Conservation (phyloP, 2,113 vertebrate species). For the Zootoca vivipara region DNA sequence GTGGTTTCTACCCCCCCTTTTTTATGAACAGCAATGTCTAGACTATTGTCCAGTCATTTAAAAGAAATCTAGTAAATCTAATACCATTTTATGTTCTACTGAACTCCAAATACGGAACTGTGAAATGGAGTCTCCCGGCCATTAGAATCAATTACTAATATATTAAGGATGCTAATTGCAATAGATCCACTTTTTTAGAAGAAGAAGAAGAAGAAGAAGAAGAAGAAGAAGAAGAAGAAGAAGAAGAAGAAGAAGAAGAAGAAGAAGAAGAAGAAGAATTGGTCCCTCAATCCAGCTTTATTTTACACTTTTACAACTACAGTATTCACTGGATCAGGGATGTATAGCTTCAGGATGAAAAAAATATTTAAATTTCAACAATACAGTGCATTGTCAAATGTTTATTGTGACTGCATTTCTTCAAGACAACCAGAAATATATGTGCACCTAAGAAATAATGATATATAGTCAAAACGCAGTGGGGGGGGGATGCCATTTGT, state of each 20-base stretch:
- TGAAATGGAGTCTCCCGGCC: slow-evolving; percentile 51
- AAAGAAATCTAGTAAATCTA: slow-evolving; percentile 14
- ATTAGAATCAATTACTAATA: slow-evolving; percentile 67
- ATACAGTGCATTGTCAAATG: background rate
- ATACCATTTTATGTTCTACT: slow-evolving; percentile 45
- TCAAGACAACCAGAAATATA: background rate
- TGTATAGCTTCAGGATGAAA: background rate
- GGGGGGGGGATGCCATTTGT: background rate
- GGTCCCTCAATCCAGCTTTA: background rate
- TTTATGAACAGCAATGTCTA: background rate
- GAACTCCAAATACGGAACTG: slow-evolving; percentile 18
- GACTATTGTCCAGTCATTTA: background rate
- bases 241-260: too few relatives aligned
- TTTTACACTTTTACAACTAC: background rate
- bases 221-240: too few relatives aligned
- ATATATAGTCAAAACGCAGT: background rate
- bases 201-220: too few relatives aligned
- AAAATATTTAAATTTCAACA: background rate
- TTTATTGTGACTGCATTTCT: background rate
- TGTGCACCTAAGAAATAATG: background rate
- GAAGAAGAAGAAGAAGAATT: too few relatives aligned
- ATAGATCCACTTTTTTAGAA: slow-evolving; percentile 39
- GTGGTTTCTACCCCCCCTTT: background rate
- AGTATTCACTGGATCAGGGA: background rate
- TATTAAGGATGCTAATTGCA: slow-evolving; percentile 48